A percentile compares a stretch with the other conserved stretches of the same genome.
phyloP scores from a whole-genome alignment of 1,140 invertebrate species.

The Thaumetopoea pityocampa region DNA sequence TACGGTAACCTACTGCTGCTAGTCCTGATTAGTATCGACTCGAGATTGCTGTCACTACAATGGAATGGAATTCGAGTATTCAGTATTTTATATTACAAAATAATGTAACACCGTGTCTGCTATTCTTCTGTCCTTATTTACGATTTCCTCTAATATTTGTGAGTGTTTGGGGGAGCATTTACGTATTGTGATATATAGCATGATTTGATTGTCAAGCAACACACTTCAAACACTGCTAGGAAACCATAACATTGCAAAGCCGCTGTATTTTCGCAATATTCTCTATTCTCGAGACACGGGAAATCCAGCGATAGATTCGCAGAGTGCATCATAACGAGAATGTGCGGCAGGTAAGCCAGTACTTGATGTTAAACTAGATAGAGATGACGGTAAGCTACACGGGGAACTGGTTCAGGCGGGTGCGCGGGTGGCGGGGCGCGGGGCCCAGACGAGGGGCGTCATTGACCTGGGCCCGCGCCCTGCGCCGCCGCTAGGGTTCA shows the following conservation, averaged over 20 bases:
- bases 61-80: no score
- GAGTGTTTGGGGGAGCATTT: no score
- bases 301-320: neutral
- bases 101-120: no score
- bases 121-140: no score
- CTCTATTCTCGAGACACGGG: neutral
- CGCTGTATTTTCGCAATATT: neutral
- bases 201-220: no score
- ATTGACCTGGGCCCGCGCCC: conserved; percentile 59
- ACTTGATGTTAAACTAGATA: conserved; percentile 55
- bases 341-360: conserved; percentile 47
- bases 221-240: no score
- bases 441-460: conserved; percentile 66
- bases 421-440: conserved; percentile 26
- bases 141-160: no score
- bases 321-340: conserved; percentile 41
- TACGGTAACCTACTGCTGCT: no score
- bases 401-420: conserved; percentile 57
- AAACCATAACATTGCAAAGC: neutral
- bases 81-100: no score
- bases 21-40: no score
- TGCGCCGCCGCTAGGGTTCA: conserved; percentile 15
- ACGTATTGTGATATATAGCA: no score
- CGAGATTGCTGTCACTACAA: no score
- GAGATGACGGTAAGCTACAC: conserved; percentile 57